phyloP scores from a whole-genome alignment of 1,140 invertebrate species.

The Aphaenogaster floridana region DNA sequence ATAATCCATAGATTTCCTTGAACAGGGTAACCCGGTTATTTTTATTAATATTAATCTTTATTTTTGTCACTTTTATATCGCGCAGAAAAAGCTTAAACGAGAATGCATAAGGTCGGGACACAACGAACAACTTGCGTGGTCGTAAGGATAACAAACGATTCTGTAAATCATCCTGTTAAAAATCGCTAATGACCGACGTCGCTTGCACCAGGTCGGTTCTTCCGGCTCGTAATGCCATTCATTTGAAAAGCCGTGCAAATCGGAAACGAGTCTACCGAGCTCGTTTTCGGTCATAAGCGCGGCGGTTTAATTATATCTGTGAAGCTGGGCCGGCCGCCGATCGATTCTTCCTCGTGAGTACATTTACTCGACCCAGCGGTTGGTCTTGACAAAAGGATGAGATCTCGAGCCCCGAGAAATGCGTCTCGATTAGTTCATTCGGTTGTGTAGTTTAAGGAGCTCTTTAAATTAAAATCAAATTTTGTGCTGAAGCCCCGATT shows the following conservation, averaged over 20 bases:
- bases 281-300: constrained; percentile 31
- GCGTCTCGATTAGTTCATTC: constrained; percentile 16
- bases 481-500: not conserved
- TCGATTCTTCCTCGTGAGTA: constrained; percentile 14
- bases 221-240: not conserved
- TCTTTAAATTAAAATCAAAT: not conserved
- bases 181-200: constrained; percentile 26
- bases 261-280: not conserved
- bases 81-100: not conserved
- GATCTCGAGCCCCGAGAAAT: constrained; percentile 12
- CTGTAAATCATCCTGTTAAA: constrained; percentile 29
- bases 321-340: not conserved
- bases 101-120: constrained; percentile 4
- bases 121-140: not conserved
- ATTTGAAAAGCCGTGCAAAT: constrained; percentile 14
- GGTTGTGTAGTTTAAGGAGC: not conserved
- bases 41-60: constrained; percentile 49
- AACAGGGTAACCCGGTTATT: not conserved
- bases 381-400: not conserved
- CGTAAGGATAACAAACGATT: constrained; percentile 26
- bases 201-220: not conserved
- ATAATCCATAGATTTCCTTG: not conserved
- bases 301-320: constrained; percentile 31
- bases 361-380: constrained; percentile 1
- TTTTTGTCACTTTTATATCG: not conserved